These are phyloP conservation scores for Hypanus sabinus DNA, from an alignment of 2,113 vertebrate species.

Conservation along the genomic window DNA sequence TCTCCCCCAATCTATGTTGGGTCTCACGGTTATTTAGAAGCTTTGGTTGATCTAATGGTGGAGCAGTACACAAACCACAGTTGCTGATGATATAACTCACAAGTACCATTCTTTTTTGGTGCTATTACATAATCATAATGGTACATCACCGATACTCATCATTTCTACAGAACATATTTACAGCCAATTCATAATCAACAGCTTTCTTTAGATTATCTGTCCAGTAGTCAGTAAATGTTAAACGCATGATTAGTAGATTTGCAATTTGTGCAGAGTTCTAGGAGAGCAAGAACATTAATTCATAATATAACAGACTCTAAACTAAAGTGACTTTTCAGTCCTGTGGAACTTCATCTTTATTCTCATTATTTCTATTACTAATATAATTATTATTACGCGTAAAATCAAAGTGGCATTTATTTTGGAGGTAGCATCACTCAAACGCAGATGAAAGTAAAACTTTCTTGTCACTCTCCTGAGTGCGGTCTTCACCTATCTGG, in stretches of 20 bases:
- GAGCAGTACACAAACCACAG: not conserved
- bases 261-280: not conserved
- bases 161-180: not conserved
- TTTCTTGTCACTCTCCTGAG: not conserved
- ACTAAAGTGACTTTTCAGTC: not conserved
- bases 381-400: not conserved
- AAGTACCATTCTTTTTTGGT: not conserved
- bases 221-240: not conserved
- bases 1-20: not conserved
- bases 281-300: not conserved
- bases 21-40: not conserved
- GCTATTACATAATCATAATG: not conserved
- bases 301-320: not conserved
- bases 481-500: not conserved
- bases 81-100: not conserved
- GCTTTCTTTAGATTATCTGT: not conserved
- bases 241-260: not conserved
- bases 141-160: not conserved
- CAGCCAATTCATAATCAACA: not conserved
- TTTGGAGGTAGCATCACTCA: not conserved
- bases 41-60: not conserved
- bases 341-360: not conserved
- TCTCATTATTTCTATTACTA: not conserved
- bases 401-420: not conserved
- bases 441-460: not conserved